These are phyloP conservation scores for Callipepla californica DNA, from an alignment of 2,113 vertebrate species.

Conservation along the genomic window DNA sequence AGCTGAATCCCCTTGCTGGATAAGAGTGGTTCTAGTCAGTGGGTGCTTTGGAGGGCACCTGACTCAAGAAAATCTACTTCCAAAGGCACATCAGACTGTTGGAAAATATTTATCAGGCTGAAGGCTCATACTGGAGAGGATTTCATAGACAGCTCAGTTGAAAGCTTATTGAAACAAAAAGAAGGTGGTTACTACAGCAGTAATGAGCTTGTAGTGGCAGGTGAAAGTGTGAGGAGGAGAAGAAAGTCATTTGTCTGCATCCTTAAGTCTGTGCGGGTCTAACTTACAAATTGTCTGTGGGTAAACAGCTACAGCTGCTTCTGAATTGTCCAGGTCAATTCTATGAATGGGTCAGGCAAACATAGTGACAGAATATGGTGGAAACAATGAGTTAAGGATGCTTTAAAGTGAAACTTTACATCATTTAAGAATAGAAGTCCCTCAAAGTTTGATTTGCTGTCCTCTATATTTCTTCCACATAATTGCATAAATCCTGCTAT, in stretches of 20 bases:
- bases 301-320: neutral
- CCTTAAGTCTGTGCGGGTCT: neutral
- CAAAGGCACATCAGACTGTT: rapidly evolving
- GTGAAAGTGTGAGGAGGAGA: neutral
- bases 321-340: neutral
- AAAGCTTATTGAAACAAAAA: neutral
- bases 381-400: neutral
- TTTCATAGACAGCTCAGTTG: neutral
- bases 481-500: neutral
- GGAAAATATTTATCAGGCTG: neutral
- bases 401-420: neutral
- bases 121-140: neutral
- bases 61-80: neutral
- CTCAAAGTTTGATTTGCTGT: neutral
- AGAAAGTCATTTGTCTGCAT: neutral
- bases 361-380: neutral
- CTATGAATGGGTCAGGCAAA: neutral
- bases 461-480: neutral
- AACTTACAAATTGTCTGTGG: rapidly evolving
- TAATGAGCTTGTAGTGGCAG: neutral
- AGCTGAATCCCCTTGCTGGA: neutral
- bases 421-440: neutral
- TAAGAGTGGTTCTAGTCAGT: neutral
- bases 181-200: neutral
- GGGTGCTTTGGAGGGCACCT: neutral